Base-by-base conservation (phyloP, 1,140 invertebrate species). In the Agrypnia vestita region DNA sequence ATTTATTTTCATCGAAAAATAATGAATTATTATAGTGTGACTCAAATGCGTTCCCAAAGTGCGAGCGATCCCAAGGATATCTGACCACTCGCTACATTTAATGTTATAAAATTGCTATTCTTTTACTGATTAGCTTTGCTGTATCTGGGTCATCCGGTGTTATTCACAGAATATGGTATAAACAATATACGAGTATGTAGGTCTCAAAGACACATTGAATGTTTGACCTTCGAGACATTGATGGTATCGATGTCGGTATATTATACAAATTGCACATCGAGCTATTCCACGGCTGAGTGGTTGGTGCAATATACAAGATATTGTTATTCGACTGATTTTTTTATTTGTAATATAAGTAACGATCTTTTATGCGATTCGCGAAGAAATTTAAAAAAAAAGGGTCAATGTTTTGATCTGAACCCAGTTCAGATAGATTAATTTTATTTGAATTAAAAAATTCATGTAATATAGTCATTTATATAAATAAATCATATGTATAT, bases 21-120 rank as follows among this genome's bases (percentile, higher is more conserved):
- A 35, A 35, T 35, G 6, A 35, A 3, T 1, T 3, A 1, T 35
- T 35, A 6, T 35, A 35, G 49, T 51, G 49, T 13, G 49, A 9
- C 8, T 51, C 49, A 12, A 12, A 15, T 3, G n/a, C 59, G 25
- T 13, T 62, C 59, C 25, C 13, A 7, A 62, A 25, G 19, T 51
- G 49, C 12, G 59, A 62, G 25, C 19, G 25, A n/a, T n/a, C 8
- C 25, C 59, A 62, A 62, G 59, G 59, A 62, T 4, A 62, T 0
- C 25, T 21, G 25, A 35, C 59, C 59, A 62, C 25, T 62, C 59
- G 25, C 21, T 11, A 62, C 13, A 62, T 25, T 35, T 62, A 62
- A 13, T 62, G 19, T 62, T 62, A 62, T 43, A 12, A 62, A 62
- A 62, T 62, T 62, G 59, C 21, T 43, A 62, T 62, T 62, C 17